Conservation (phyloP, 2,113 vertebrate genomes). For the Percina caprodes region DNA sequence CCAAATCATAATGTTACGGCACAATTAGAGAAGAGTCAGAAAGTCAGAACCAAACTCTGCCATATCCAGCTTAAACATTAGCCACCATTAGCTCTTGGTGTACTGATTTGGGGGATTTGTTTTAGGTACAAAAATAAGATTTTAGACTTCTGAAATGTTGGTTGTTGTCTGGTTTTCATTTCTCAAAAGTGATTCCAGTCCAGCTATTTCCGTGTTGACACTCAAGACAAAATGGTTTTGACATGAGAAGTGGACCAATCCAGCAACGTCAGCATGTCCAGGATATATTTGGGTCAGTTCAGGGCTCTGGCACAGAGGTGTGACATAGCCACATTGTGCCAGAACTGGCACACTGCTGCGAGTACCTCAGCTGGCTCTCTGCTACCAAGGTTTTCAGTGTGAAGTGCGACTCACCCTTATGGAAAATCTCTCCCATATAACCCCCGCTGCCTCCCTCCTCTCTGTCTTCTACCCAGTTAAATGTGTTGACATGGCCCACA, state of each 20-base stretch:
- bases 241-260: constrained; percentile 41
- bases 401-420: constrained; percentile 53
- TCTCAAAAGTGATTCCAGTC: background rate
- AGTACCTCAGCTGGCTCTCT: constrained; percentile 51
- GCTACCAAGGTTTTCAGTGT: constrained; percentile 47
- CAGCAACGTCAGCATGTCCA: constrained; percentile 50
- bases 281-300: constrained; percentile 77
- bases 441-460: constrained; percentile 19
- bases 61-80: background rate
- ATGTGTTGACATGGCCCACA: constrained; percentile 56
- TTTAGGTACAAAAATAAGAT: background rate
- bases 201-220: constrained; percentile 17
- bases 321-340: constrained; percentile 68
- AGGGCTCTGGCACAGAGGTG: constrained; percentile 60
- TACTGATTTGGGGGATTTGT: background rate
- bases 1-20: constrained; percentile 13
- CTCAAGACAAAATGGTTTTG: constrained; percentile 40
- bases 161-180: background rate
- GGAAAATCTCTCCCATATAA: constrained; percentile 68
- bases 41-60: background rate
- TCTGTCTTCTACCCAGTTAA: constrained; percentile 23
- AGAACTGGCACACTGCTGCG: constrained; percentile 69
- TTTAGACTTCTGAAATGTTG: no score
- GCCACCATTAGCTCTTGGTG: background rate
- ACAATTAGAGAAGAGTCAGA: background rate